Conservation (phyloP, 2,888 invertebrate species). For the Drosophila trichaetosa region DNA sequence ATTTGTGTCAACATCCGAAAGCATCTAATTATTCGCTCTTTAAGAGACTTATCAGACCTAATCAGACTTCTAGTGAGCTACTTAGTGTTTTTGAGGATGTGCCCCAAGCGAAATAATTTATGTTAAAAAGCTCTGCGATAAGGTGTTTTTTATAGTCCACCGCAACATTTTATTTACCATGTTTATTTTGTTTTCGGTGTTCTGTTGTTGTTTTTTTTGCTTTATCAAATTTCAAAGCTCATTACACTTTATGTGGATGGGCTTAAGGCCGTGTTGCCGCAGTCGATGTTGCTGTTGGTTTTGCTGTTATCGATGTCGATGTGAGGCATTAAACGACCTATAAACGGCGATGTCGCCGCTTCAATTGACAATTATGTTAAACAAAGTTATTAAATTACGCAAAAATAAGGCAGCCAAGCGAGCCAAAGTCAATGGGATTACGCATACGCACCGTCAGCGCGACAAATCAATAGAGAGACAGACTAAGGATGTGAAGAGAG, state of each 20-base stretch:
- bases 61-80: not conserved
- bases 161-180: slow-evolving; percentile 19
- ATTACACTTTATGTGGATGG: slow-evolving; percentile 71
- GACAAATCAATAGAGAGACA: slow-evolving; percentile 74
- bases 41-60: not conserved
- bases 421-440: slow-evolving; percentile 73
- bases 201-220: slow-evolving; percentile 9
- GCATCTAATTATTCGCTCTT: not conserved
- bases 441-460: slow-evolving; percentile 69
- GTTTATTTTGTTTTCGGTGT: slow-evolving; percentile 35
- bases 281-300: not conserved
- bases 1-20: not conserved
- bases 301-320: slow-evolving; percentile 56
- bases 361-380: slow-evolving; percentile 82
- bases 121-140: slow-evolving; percentile 17
- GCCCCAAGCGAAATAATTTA: slow-evolving; percentile 6
- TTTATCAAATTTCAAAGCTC: slow-evolving; percentile 82
- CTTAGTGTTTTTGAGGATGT: not conserved
- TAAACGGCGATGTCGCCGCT: slow-evolving; percentile 74
- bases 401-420: slow-evolving; percentile 74
- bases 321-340: slow-evolving; percentile 70
- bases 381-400: slow-evolving; percentile 81
- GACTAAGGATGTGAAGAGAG: not conserved
- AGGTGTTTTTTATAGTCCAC: slow-evolving; percentile 5
- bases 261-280: slow-evolving; percentile 55